Evolutionary conservation across 2,113 vertebrate species (phyloP), one percentile per base, ranked within the genome.

Genomic region (Fulmarus glacialis): DNA sequence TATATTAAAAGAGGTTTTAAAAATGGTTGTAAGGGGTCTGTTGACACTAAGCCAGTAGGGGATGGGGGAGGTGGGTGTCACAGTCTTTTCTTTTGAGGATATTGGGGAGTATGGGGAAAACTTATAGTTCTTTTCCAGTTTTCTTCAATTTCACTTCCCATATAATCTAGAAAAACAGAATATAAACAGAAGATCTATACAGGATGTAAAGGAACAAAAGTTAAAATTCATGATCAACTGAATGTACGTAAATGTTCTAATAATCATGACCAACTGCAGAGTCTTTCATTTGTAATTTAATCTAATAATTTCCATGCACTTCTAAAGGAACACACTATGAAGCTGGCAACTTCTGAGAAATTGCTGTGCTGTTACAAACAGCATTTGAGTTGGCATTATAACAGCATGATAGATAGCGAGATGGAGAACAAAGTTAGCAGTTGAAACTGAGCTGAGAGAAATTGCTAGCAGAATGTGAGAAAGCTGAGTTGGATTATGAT

Each of bases 251-350:
- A 96, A 94, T 73, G 95, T 87, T 89, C 75, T 62, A 30, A 96
- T 96, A 82, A 91, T 90, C 96, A 93, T 80, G 80, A 91, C 97
- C 97, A 60, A 90, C 98, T 82, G 95, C 87, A 50, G 96, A 91
- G 97, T 73, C 96, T 97, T 98, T 98, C 91, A 95, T 97, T 97
- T 97, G 97, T 98, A 98, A 98, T 95, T 97, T 98, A 98, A 98
- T 98, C 96, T 98, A 96, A 98, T 98, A 98, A 98, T 98, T 98
- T 98, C 94, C 70, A 56, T 97, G 92, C 72, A 90, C 96, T 98
- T 97, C 96, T 94, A 58, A 97, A 97, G 91, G 93, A 94, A 52
- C 97, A 48, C 75, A 6, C 95, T 89, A 80, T 55, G 95, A 96
- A 87, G 93, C 97, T 96, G 77, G 89, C 79, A 96, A 95, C 96